These are phyloP conservation scores for Pan troglodytes DNA, from an alignment of 2,113 vertebrate genomes.

Conservation along the genomic window NHGRI_mPanTro3-v2.1_pri NC_072409.2:93586501-93587000, in stretches of 20 bases:
- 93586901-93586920: neutral
- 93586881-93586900: neutral
- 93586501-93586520: neutral
- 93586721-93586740: neutral
- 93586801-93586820: neutral
- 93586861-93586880: neutral
- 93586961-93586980: neutral
- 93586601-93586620: neutral
- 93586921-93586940: conserved; percentile 31
- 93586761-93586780: neutral
- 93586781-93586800: neutral
- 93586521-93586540: neutral
- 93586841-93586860: neutral
- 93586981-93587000: neutral
- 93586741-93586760: neutral
- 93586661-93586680: neutral
- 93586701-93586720: neutral
- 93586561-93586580: neutral
- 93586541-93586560: neutral
- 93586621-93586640: neutral
- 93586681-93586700: neutral
- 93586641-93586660: conserved; percentile 2
- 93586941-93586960: neutral
- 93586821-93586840: neutral
- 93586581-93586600: neutral